Percentiles rank a stretch among this genome's conserved stretches.
Conservation (phyloP, 2,888 invertebrate species). For the Oscheius sp. region DNA sequence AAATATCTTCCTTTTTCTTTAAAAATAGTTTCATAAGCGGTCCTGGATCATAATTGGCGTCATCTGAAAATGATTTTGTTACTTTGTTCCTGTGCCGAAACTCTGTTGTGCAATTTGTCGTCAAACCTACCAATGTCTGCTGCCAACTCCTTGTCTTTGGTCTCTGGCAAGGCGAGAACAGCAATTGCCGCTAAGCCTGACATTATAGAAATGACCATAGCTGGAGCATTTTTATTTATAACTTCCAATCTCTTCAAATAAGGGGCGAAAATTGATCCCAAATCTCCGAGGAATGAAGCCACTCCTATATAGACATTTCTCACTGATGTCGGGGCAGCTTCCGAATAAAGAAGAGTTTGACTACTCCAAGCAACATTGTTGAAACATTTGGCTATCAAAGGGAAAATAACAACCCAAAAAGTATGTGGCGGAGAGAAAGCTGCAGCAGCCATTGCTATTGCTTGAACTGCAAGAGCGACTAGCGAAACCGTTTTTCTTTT, state of each 20-base stretch:
- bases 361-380: conserved; percentile 66
- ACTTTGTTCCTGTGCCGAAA: not conserved
- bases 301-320: conserved; percentile 64
- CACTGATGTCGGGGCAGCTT: conserved; percentile 54
- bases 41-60: conserved; percentile 17
- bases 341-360: conserved; percentile 59
- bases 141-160: conserved; percentile 52
- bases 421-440: conserved; percentile 31
- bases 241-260: conserved; percentile 60
- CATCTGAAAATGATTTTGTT: conserved; percentile 19
- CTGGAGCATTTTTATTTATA: conserved; percentile 47
- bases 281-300: conserved; percentile 63
- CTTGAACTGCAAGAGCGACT: conserved; percentile 33
- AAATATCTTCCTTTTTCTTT: not conserved
- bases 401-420: conserved; percentile 47
- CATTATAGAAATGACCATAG: conserved; percentile 50
- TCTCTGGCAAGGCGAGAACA: conserved; percentile 61
- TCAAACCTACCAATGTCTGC: conserved; percentile 53
- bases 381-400: conserved; percentile 63
- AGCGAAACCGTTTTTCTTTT: conserved; percentile 45
- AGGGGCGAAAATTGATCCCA: conserved; percentile 67
- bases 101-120: conserved; percentile 35
- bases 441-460: conserved; percentile 37
- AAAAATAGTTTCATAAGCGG: conserved; percentile 8
- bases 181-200: conserved; percentile 56